These are phyloP conservation scores for Pseudonaja textilis DNA, from an alignment of 2,113 vertebrate species.

Conservation along the genomic window DNA sequence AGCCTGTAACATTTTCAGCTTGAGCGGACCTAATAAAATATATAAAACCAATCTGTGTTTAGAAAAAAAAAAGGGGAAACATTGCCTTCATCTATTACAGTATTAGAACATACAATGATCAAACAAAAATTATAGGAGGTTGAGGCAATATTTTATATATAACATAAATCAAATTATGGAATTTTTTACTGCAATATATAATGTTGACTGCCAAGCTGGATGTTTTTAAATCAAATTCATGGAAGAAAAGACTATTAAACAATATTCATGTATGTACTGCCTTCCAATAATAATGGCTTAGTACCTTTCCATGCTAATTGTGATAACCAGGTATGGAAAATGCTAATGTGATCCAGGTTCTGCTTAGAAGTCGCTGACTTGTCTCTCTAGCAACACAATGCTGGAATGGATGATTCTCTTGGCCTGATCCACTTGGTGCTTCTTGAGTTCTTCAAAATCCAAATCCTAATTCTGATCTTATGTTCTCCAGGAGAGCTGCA, in stretches of 20 bases:
- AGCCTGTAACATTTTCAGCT: neutral
- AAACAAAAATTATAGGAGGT: neutral
- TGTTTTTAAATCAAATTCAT: neutral
- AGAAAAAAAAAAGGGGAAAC: neutral
- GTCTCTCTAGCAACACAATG: neutral
- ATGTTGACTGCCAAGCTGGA: neutral
- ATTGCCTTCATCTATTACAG: neutral
- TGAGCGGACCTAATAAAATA: neutral
- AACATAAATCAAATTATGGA: neutral
- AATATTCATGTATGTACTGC: neutral
- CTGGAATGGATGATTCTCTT: neutral
- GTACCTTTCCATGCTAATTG: neutral
- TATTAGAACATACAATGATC: neutral
- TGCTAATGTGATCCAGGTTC: neutral
- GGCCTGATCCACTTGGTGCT: neutral
- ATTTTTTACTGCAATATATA: neutral
- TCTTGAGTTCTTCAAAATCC: neutral
- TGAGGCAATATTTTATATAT: neutral
- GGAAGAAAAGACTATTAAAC: neutral
- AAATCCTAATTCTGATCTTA: slow-evolving; percentile 2
- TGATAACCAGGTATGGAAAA: neutral
- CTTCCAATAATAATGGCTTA: neutral
- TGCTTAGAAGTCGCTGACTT: neutral
- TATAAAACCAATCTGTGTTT: neutral
- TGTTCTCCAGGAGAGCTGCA: slow-evolving; percentile 73